Evolutionary conservation across 2,888 invertebrate species (phyloP).

Genomic region (Pandemis heparana): DNA sequence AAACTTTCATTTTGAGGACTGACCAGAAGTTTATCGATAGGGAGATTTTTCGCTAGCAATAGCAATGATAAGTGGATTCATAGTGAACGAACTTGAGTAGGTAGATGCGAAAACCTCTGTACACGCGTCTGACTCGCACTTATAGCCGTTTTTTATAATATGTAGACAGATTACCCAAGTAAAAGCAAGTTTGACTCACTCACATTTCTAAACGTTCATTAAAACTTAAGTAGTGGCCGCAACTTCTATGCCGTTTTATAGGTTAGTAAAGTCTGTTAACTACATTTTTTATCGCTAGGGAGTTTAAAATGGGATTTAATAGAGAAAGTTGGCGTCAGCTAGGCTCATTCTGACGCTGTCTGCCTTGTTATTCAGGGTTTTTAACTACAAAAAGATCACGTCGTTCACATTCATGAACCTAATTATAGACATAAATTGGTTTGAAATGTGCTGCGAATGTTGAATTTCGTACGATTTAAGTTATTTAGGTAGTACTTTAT

Average conservation of each 20-base stretch:
- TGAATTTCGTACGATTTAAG: background rate
- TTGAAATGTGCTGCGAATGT: background rate
- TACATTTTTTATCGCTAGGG: background rate
- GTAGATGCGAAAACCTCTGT: too few species aligned
- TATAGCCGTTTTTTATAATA: background rate
- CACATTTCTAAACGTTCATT: background rate
- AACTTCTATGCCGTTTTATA: background rate
- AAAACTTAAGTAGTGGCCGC: background rate
- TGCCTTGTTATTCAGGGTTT: background rate
- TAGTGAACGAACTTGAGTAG: too few species aligned
- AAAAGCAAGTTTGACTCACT: background rate
- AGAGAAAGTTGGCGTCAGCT: background rate
- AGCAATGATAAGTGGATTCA: too few species aligned
- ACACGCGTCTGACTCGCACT: too few species aligned
- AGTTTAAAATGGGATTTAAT: background rate
- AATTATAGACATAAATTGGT: background rate
- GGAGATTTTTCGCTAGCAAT: too few species aligned
- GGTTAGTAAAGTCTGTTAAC: slow-evolving; percentile 5
- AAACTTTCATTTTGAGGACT: too few species aligned
- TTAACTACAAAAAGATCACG: background rate
- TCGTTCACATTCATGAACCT: slow-evolving; percentile 1
- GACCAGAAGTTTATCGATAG: too few species aligned
- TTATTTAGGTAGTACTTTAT: too few species aligned
- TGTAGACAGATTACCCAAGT: too few species aligned
- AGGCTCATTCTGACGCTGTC: background rate